These are phyloP conservation scores for Vulpes ferrilata DNA, from an alignment of 2,113 vertebrate genomes.

Conservation along the genomic window DNA sequence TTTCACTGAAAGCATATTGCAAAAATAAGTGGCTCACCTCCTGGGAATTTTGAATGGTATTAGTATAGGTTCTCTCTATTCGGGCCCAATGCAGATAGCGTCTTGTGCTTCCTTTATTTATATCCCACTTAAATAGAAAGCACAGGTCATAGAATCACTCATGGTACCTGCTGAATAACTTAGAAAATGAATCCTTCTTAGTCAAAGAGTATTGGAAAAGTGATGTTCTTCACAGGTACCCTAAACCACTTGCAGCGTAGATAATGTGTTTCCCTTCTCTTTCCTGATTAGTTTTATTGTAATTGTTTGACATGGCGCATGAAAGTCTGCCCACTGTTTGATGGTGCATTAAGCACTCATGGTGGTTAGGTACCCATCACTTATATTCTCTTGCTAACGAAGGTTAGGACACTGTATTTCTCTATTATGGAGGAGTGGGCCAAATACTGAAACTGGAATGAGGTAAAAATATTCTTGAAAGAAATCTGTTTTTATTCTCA, in stretches of 20 bases:
- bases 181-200: not conserved
- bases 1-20: not conserved
- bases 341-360: not conserved
- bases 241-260: not conserved
- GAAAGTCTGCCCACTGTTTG: not conserved
- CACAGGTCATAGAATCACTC: not conserved
- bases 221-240: not conserved
- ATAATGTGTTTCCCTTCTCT: not conserved
- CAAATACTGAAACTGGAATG: not conserved
- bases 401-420: not conserved
- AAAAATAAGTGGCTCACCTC: not conserved
- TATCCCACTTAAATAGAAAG: not conserved
- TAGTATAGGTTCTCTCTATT: not conserved
- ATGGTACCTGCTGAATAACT: not conserved
- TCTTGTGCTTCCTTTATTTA: not conserved
- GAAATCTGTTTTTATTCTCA: not conserved
- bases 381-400: not conserved
- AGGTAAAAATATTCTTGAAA: slow-evolving; percentile 18
- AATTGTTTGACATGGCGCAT: rapidly evolving
- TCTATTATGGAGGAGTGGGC: not conserved
- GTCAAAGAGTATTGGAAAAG: not conserved
- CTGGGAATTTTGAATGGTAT: not conserved
- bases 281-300: not conserved
- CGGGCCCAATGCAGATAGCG: not conserved
- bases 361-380: not conserved